Evolutionary conservation across 2,797 vertebrate genomes (phyloP), one percentile per base, ranked within the genome.

Genomic region (Anguilla anguilla): DNA sequence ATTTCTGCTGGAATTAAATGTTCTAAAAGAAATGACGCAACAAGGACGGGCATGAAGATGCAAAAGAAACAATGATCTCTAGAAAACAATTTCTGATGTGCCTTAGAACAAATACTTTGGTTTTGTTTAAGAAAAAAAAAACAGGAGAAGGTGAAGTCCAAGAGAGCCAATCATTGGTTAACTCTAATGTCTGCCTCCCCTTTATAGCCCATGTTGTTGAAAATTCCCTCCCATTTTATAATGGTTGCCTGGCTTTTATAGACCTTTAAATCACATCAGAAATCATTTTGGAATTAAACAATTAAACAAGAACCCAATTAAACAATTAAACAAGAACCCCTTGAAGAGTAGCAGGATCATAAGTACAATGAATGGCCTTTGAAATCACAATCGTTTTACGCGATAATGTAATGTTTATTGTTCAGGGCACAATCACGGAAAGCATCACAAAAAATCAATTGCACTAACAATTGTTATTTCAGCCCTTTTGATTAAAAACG

Each of bases 81-180:
- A 10, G 39, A 19, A 59, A 87, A 87, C 83, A 74, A 77, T 39
- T 87, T 87, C 82, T 84, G 87, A 84, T 59, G 31, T 69, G 83
- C 51, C 25, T 10, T 28, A 51, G 43, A 55, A 28, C n/a, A 82
- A 83, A 59, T 72, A 13, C 11, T 31, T 72, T 35, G 13, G 10
- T 35, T n/a, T n/a, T 64, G 19, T 64, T 67, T 69, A 3, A 28
- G 10, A 31, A 35, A 69, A 69, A 2, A 13, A 69, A 69, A 9
- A 6, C 6, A 19, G 5, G n/a, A 64, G 22, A 22, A 4, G 67
- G 9, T 74, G 31, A 13, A 35, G 31, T 3, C 28, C 69, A 74
- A 28, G 69, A 74, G 13, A 39, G 74, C 35, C 74, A 77, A 19
- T 43, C 74, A 43, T 17, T 7, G 74, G 35, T 43, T 35, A 17